These are phyloP conservation scores for Leptinotarsa defecta DNA, from an alignment of 1,140 invertebrate species.

Conservation along the genomic window DNA sequence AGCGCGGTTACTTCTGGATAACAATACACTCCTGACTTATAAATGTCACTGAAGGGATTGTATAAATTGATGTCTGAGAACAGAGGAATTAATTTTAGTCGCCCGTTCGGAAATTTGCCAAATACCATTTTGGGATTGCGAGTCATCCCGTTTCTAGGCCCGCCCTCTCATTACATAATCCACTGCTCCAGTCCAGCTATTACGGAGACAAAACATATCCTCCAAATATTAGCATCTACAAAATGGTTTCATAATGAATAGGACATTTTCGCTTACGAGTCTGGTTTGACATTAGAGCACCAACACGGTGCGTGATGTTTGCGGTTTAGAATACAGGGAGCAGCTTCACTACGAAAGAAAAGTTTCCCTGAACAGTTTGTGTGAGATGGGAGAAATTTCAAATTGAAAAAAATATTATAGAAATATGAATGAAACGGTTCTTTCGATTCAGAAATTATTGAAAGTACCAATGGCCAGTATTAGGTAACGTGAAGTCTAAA, in stretches of 20 bases:
- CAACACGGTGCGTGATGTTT: too few relatives aligned
- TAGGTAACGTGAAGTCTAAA: too few relatives aligned
- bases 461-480: too few relatives aligned
- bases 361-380: too few relatives aligned
- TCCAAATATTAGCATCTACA: slow-evolving; percentile 34
- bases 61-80: slow-evolving; percentile 54
- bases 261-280: slow-evolving; percentile 23
- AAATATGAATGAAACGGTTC: too few relatives aligned
- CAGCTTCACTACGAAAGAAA: too few relatives aligned
- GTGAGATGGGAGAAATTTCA: too few relatives aligned
- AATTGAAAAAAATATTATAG: too few relatives aligned
- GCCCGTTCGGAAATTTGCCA: slow-evolving; percentile 54
- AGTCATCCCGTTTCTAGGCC: slow-evolving; percentile 42
- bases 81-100: slow-evolving; percentile 55
- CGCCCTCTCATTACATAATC: slow-evolving; percentile 47
- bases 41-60: slow-evolving; percentile 54
- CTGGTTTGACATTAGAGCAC: slow-evolving; percentile 14
- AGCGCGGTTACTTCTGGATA: slow-evolving; percentile 52
- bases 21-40: slow-evolving; percentile 55
- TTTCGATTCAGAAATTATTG: too few relatives aligned
- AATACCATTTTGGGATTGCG: slow-evolving; percentile 50
- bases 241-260: slow-evolving; percentile 24
- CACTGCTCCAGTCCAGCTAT: slow-evolving; percentile 38
- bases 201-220: slow-evolving; percentile 42
- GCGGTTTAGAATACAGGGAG: too few relatives aligned